Conservation (phyloP, 2,113 vertebrate genomes). For the Tragelaphus buxtoni region DNA sequence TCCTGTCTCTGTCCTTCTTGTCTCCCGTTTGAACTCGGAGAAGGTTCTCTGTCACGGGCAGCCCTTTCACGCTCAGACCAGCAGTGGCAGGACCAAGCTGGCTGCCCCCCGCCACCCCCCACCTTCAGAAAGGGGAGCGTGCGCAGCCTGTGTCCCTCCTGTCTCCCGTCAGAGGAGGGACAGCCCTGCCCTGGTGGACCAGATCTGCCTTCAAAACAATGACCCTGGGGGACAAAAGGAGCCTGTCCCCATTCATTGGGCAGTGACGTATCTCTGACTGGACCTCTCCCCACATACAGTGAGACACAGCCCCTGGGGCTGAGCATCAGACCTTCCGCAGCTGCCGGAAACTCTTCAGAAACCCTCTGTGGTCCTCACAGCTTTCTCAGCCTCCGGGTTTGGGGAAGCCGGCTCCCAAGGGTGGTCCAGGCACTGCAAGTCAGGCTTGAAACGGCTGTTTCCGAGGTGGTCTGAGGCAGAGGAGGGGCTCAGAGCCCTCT, state of each 20-base stretch:
- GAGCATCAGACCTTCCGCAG: not conserved
- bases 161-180: not conserved
- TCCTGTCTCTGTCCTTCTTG: constrained; percentile 65
- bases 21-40: constrained; percentile 47
- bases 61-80: constrained; percentile 72
- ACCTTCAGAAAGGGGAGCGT: not conserved
- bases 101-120: not conserved
- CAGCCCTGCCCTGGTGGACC: not conserved
- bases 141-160: not conserved
- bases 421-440: not conserved
- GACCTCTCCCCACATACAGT: not conserved
- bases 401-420: not conserved
- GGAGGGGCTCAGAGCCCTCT: constrained; percentile 29
- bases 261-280: not conserved
- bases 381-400: not conserved
- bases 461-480: constrained; percentile 8
- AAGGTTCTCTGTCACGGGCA: constrained; percentile 24
- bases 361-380: not conserved
- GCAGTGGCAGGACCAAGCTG: constrained; percentile 67
- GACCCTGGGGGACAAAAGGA: not conserved
- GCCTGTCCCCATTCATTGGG: not conserved
- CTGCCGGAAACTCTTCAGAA: not conserved
- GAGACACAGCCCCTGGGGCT: not conserved
- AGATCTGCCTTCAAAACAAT: not conserved
- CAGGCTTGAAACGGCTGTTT: constrained; percentile 72